Evolutionary conservation across 2,113 vertebrate genomes (phyloP).

Genomic region (Tragelaphus strepsiceros): DNA sequence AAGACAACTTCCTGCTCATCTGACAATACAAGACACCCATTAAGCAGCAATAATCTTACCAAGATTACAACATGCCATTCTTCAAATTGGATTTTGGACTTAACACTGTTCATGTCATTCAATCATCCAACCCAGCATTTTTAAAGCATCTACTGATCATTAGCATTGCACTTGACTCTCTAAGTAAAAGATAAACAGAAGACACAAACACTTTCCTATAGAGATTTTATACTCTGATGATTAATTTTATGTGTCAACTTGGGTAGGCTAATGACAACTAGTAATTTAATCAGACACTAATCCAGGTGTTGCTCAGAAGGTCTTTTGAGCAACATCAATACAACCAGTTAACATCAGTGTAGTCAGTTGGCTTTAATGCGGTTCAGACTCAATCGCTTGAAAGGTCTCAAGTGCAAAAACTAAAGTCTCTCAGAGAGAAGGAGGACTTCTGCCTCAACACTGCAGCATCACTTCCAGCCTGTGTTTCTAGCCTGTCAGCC

Average conservation of each 20-base stretch:
- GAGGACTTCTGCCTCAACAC: not conserved
- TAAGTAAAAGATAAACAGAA: conserved; percentile 1
- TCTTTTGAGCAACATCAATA: not conserved
- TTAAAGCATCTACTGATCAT: not conserved
- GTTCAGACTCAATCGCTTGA: not conserved
- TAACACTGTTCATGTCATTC: not conserved
- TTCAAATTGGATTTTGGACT: not conserved
- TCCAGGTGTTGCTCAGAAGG: not conserved
- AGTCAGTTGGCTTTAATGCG: not conserved
- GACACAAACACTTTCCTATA: not conserved
- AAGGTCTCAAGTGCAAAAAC: not conserved
- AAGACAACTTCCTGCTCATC: conserved; percentile 24
- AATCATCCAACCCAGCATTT: not conserved
- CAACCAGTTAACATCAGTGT: not conserved
- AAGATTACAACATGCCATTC: conserved; percentile 7
- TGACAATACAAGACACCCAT: not conserved
- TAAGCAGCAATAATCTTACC: not conserved
- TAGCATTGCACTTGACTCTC: not conserved
- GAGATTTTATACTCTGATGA: not conserved
- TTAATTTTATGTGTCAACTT: not conserved
- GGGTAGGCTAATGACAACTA: not conserved
- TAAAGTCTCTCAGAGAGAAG: not conserved
- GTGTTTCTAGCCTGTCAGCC: not conserved
- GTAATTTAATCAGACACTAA: not conserved
- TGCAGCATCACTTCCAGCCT: not conserved